A percentile compares a stretch with the other conserved stretches of the same genome.
Conservation (phyloP, 1,140 invertebrate species). For the Teleopsis dalmanni region DNA sequence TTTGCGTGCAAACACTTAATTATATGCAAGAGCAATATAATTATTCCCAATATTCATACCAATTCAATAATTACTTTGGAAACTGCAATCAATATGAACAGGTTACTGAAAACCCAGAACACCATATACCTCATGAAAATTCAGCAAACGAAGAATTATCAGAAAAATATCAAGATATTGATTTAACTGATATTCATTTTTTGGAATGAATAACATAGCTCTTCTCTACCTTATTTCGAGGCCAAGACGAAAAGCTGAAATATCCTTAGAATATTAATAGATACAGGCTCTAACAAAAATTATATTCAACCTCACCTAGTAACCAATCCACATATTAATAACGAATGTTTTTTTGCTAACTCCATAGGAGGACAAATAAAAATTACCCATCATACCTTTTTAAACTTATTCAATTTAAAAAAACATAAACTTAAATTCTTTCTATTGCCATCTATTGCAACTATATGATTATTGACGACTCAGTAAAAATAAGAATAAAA, state of each 20-base stretch:
- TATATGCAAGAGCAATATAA: no score
- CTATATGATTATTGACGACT: conserved; percentile 16
- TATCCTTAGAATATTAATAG: conserved; percentile 14
- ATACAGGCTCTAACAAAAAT: conserved; percentile 16
- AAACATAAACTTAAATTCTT: conserved; percentile 14
- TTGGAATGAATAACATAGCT: conserved; percentile 14
- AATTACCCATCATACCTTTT: conserved; percentile 12
- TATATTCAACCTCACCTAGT: conserved; percentile 14
- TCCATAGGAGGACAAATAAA: conserved; percentile 14
- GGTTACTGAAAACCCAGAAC: no score
- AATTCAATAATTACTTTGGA: no score
- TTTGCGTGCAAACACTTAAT: no score
- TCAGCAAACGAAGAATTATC: no score
- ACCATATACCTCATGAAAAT: no score
- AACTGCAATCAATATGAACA: no score
- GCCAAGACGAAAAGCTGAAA: conserved; percentile 13
- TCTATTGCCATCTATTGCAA: conserved; percentile 12
- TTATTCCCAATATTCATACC: no score
- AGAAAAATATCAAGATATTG: no score
- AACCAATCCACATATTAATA: conserved; percentile 8
- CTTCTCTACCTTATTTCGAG: conserved; percentile 21
- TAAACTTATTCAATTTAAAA: conserved; percentile 13
- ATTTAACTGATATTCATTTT: conserved; percentile 13
- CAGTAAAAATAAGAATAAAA: conserved; percentile 10
- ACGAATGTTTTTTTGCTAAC: conserved; percentile 12